Percentiles rank a stretch among this genome's conserved stretches.
phyloP scores from a whole-genome alignment of 2,113 vertebrate genomes.

The Aspidoscelis tigris region DNA sequence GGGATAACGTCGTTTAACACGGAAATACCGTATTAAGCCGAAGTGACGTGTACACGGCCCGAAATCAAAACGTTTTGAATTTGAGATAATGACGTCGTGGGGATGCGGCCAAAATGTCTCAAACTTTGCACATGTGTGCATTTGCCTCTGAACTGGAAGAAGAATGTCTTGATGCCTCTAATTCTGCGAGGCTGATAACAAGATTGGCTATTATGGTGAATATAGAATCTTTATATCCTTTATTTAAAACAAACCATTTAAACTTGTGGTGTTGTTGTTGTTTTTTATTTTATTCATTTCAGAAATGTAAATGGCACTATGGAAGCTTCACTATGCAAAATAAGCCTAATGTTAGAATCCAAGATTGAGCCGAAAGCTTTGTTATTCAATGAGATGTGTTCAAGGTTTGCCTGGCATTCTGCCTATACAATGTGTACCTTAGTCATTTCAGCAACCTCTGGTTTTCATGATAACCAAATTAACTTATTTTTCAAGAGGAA shows the following conservation, averaged over 20 bases:
- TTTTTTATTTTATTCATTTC: neutral
- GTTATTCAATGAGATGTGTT: neutral
- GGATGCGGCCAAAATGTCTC: no score
- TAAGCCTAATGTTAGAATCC: neutral
- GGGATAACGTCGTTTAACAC: no score
- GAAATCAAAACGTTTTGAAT: no score
- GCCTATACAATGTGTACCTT: neutral
- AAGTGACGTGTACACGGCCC: no score
- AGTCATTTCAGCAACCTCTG: conserved; percentile 19
- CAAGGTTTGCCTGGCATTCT: conserved; percentile 13
- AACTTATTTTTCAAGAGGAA: conserved; percentile 19
- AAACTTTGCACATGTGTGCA: no score
- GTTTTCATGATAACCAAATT: conserved; percentile 22
- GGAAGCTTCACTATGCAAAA: neutral
- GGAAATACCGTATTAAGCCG: no score
- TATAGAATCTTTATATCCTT: neutral
- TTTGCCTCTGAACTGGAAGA: neutral
- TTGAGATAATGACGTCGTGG: no score
- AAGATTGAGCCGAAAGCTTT: neutral
- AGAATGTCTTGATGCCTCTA: neutral
- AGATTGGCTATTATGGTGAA: neutral
- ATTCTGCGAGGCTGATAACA: neutral
- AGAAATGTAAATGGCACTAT: neutral
- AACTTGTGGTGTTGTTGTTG: neutral
- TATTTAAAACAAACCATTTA: neutral